These are phyloP conservation scores for Gallinago solitaria DNA, from an alignment of 2,797 vertebrate species.

Conservation along the genomic window DNA sequence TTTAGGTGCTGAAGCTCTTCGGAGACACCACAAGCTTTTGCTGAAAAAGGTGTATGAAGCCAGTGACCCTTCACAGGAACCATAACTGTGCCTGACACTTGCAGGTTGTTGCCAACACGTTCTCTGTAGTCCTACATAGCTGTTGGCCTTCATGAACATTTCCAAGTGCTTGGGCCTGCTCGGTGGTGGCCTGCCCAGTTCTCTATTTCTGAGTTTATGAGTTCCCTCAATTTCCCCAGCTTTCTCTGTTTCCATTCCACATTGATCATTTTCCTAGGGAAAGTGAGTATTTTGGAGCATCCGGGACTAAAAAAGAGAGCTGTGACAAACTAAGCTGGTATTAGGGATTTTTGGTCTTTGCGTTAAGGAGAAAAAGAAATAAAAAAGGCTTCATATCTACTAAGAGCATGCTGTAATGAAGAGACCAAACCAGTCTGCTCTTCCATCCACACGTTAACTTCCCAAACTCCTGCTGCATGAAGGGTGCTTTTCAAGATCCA, in stretches of 20 bases:
- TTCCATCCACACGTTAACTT: not conserved
- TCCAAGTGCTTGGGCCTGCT: not conserved
- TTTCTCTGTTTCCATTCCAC: not conserved
- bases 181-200: not conserved
- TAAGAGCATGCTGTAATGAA: accelerated
- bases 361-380: not conserved
- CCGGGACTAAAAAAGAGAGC: not conserved
- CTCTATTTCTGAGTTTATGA: not conserved
- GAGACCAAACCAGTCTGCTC: not conserved
- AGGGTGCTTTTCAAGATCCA: not conserved
- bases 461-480: not conserved
- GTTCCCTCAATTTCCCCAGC: not conserved
- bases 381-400: not conserved
- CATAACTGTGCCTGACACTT: accelerated
- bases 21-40: not conserved
- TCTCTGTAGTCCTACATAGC: not conserved
- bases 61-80: not conserved
- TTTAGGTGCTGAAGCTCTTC: not conserved
- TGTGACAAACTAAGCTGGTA: not conserved
- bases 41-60: not conserved
- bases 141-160: not conserved
- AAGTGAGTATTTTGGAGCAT: not conserved
- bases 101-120: accelerated
- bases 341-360: not conserved
- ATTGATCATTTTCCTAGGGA: not conserved